A percentile compares a stretch with the other conserved stretches of the same genome.
Evolutionary conservation across 2,888 invertebrate species (phyloP).

Genomic region (Atrina japonica): DNA sequence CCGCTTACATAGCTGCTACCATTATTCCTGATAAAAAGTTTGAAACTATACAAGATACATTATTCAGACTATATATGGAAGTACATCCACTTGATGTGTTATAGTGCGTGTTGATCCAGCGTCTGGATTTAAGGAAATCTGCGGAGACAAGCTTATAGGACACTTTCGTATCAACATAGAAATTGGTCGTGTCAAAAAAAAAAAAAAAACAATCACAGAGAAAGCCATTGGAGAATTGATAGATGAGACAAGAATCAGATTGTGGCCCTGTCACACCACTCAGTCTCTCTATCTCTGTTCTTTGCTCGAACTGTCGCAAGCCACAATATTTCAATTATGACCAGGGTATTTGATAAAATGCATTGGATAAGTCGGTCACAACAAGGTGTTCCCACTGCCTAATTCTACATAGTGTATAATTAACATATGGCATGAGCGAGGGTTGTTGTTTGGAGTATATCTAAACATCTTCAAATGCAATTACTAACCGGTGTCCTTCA

Average conservation of each 20-base stretch:
- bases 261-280: conserved; percentile 35
- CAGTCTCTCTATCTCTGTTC: conserved; percentile 30
- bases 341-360: conserved; percentile 45
- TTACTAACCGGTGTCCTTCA: conserved; percentile 52
- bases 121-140: conserved; percentile 8
- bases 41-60: conserved; percentile 36
- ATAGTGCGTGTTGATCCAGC: neutral
- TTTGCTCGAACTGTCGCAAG: conserved; percentile 50
- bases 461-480: conserved; percentile 53
- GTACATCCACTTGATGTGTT: conserved; percentile 4
- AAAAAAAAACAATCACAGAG: conserved; percentile 62
- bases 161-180: conserved; percentile 45
- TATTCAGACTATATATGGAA: conserved; percentile 22
- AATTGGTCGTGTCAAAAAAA: conserved; percentile 52
- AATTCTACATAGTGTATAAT: conserved; percentile 45
- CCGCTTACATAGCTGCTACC: conserved; percentile 36
- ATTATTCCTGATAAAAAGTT: conserved; percentile 44
- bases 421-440: conserved; percentile 45
- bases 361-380: conserved; percentile 26
- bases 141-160: conserved; percentile 41
- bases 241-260: conserved; percentile 48
- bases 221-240: conserved; percentile 58
- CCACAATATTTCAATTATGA: conserved; percentile 49
- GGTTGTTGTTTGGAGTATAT: conserved; percentile 56
- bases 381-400: conserved; percentile 52